Evolutionary conservation across 2,113 vertebrate genomes (phyloP).

Genomic region (Pelusios castaneus): DNA sequence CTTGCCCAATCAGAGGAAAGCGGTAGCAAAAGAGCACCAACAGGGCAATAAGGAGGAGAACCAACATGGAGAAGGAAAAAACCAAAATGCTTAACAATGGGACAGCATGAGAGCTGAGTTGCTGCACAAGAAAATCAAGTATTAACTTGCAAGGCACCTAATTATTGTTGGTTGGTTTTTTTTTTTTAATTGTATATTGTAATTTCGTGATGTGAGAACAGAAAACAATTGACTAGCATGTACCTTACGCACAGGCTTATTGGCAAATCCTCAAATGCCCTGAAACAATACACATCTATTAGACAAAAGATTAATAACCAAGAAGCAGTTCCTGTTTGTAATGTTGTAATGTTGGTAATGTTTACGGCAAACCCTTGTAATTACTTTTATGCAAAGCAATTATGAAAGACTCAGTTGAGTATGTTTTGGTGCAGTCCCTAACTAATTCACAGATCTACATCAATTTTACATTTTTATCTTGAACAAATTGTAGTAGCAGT

Average conservation of each 20-base stretch:
- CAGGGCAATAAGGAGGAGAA: too few species aligned
- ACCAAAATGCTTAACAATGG: too few species aligned
- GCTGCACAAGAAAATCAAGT: neutral
- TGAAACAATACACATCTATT: neutral
- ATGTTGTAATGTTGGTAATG: neutral
- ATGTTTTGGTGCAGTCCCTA: neutral
- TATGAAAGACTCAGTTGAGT: neutral
- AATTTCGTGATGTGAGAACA: neutral
- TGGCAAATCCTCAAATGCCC: neutral
- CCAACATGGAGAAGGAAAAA: too few species aligned
- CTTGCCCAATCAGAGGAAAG: too few species aligned
- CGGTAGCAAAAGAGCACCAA: too few species aligned
- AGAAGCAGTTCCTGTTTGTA: neutral
- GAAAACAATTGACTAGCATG: neutral
- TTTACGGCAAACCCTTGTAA: neutral
- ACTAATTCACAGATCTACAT: neutral
- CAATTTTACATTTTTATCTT: neutral
- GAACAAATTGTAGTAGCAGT: neutral
- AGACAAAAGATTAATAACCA: neutral
- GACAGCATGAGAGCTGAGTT: neutral
- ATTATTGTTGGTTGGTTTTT: neutral
- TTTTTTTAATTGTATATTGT: neutral
- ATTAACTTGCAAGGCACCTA: neutral
- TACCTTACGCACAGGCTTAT: neutral
- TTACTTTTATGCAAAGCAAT: neutral